Percentiles rank a stretch among this genome's conserved stretches.
Conservation (phyloP, 2,888 invertebrate genomes). For the Sarcophaga rosellei region DNA sequence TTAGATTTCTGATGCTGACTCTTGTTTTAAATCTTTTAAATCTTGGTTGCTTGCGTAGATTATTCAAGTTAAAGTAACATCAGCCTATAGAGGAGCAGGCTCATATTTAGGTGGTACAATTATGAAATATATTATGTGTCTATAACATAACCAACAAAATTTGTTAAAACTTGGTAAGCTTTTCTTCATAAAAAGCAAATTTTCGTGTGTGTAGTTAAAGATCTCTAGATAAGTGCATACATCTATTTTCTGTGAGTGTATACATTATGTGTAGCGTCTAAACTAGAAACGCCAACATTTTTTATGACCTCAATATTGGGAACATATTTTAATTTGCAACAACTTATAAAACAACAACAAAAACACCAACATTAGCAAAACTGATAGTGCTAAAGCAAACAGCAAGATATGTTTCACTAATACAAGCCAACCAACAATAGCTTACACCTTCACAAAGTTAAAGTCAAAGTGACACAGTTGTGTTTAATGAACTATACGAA, state of each 20-base stretch:
- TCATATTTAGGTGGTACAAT: neutral
- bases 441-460: neutral
- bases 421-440: neutral
- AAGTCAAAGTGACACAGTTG: neutral
- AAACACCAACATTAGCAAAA: neutral
- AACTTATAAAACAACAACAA: neutral
- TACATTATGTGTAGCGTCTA: neutral
- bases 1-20: slow-evolving; percentile 4
- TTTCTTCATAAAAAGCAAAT: neutral
- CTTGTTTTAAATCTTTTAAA: slow-evolving; percentile 21
- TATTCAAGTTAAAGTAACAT: slow-evolving; percentile 45
- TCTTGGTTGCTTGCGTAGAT: slow-evolving; percentile 42
- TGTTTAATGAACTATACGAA: neutral
- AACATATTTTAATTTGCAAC: slow-evolving; percentile 39
- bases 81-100: slow-evolving; percentile 5
- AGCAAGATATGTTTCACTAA: slow-evolving; percentile 16
- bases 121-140: slow-evolving; percentile 15
- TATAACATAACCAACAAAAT: slow-evolving; percentile 14
- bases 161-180: neutral
- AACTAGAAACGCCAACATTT: slow-evolving; percentile 43
- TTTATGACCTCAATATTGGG: slow-evolving; percentile 56
- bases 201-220: neutral
- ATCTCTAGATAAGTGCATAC: slow-evolving; percentile 15
- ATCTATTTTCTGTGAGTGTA: slow-evolving; percentile 2
- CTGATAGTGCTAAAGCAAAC: slow-evolving; percentile 20